phyloP scores from a whole-genome alignment of 2,888 invertebrate species.

The Syritta pipiens region DNA sequence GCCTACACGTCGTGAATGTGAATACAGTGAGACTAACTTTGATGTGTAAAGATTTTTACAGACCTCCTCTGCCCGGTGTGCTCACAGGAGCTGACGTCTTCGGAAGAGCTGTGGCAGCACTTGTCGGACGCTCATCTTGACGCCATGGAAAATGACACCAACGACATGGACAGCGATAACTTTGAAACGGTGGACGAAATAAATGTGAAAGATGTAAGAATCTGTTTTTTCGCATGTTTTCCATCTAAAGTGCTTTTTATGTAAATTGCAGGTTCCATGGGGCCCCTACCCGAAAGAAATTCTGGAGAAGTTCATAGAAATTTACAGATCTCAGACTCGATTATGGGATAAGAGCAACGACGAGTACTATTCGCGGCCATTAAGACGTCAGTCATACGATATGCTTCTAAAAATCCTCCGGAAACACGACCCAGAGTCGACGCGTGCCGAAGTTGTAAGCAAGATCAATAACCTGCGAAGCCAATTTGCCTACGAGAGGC shows the following conservation, averaged over 20 bases:
- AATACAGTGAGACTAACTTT: background rate
- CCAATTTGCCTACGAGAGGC: conserved; percentile 19
- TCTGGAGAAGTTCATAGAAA: conserved; percentile 50
- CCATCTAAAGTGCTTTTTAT: background rate
- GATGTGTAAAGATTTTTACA: conserved; percentile 47
- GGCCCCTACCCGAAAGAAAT: conserved; percentile 31
- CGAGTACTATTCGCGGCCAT: conserved; percentile 35
- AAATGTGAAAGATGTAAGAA: conserved; percentile 8
- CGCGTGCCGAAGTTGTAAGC: conserved; percentile 10
- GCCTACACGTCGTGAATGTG: background rate
- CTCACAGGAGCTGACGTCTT: conserved; percentile 7
- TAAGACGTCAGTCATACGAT: conserved; percentile 44
- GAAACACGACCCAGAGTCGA: conserved; percentile 18
- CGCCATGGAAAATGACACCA: background rate
- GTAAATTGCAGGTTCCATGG: conserved; percentile 22
- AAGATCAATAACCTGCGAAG: conserved; percentile 34
- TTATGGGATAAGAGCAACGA: conserved; percentile 55
- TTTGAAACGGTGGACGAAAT: background rate
- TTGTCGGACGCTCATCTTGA: background rate
- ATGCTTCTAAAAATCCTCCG: conserved; percentile 33
- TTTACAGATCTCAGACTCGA: conserved; percentile 34
- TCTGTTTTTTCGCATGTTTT: too few species aligned
- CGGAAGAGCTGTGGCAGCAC: conserved; percentile 43
- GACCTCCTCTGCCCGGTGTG: conserved; percentile 50
- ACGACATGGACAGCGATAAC: background rate